Conservation (phyloP, 2,888 invertebrate genomes). For the Rugalucina vietnamica region DNA sequence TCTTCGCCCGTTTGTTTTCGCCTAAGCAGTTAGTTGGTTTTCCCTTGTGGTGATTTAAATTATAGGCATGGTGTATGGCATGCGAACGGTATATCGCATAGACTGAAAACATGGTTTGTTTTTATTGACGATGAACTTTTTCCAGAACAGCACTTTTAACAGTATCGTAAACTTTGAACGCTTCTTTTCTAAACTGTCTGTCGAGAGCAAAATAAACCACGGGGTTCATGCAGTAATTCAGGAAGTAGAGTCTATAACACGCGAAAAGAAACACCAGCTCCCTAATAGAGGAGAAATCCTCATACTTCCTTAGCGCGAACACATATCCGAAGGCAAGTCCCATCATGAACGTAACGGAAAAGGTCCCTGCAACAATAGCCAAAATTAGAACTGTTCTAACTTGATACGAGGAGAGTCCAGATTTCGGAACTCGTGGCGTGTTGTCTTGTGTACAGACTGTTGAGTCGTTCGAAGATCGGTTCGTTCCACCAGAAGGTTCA, state of each 20-base stretch:
- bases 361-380: not conserved
- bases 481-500: not conserved
- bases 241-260: not conserved
- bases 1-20: too few relatives aligned
- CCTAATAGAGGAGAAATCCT: not conserved
- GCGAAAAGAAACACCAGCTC: not conserved
- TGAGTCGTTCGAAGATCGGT: not conserved
- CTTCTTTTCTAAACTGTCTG: not conserved
- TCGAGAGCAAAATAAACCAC: not conserved
- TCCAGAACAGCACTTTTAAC: too few relatives aligned
- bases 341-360: not conserved
- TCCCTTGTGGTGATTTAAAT: too few relatives aligned
- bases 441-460: not conserved
- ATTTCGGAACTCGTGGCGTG: not conserved
- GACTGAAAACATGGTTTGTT: too few relatives aligned
- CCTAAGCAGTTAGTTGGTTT: too few relatives aligned
- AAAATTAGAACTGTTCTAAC: not conserved
- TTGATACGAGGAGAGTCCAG: not conserved
- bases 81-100: too few relatives aligned
- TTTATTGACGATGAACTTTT: too few relatives aligned
- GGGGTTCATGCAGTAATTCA: not conserved
- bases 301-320: not conserved
- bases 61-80: too few relatives aligned
- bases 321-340: not conserved
- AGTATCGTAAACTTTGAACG: too few relatives aligned